Evolutionary conservation across 2,888 invertebrate species (phyloP).

Genomic region (Drosophila limbata): DNA sequence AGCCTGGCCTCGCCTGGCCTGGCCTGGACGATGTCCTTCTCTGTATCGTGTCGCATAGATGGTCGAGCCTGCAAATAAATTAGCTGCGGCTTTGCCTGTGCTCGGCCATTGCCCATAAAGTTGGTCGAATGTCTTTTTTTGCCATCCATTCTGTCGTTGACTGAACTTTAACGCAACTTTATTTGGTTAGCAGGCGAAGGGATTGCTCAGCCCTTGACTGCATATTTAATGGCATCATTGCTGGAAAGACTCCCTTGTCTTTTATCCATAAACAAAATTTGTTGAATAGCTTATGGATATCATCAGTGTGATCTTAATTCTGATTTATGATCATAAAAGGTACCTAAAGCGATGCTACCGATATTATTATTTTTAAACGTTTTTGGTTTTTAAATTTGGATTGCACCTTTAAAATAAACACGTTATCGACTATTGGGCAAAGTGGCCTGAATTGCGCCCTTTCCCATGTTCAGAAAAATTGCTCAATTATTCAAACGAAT

Average conservation of each 20-base stretch:
- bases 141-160: conserved; percentile 13
- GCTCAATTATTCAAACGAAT: conserved; percentile 81
- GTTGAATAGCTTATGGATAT: conserved; percentile 24
- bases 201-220: conserved; percentile 27
- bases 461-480: conserved; percentile 63
- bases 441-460: conserved; percentile 22
- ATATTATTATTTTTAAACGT: not conserved
- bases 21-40: conserved; percentile 28
- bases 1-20: not conserved
- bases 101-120: conserved; percentile 67
- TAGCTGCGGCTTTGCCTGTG: conserved; percentile 73
- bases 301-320: conserved; percentile 29
- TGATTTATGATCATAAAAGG: conserved; percentile 34
- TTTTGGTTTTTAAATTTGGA: conserved; percentile 13
- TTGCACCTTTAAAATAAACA: conserved; percentile 33
- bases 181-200: conserved; percentile 39
- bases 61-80: conserved; percentile 75
- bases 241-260: not conserved
- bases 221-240: conserved; percentile 49
- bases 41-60: conserved; percentile 67
- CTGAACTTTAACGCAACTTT: conserved; percentile 60
- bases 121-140: conserved; percentile 34
- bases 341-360: conserved; percentile 4
- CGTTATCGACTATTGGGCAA: conserved; percentile 14
- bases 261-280: conserved; percentile 30